Percentiles rank a stretch among this genome's conserved stretches.
Evolutionary conservation across 1,140 invertebrate species (phyloP).

Genomic region (Yoshiicerus persimilis): DNA sequence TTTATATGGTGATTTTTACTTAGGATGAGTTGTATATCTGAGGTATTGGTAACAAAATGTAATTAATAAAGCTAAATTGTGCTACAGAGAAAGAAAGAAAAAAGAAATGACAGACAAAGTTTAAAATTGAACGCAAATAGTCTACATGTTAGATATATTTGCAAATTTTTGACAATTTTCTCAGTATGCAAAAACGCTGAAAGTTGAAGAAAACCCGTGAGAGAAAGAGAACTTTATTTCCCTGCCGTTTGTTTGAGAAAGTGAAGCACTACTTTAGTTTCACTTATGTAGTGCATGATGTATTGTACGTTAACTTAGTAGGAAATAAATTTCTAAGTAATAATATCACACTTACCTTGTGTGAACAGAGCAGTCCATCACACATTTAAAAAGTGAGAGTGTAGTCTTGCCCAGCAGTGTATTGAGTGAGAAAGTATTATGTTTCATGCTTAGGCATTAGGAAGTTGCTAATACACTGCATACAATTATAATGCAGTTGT

Average conservation of each 20-base stretch:
- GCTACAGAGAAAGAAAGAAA: no score
- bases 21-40: no score
- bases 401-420: neutral
- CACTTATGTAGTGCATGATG: neutral
- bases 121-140: neutral
- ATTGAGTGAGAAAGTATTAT: no score
- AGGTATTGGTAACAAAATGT: no score
- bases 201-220: neutral
- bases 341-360: neutral
- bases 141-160: neutral
- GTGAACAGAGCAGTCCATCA: neutral
- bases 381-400: neutral
- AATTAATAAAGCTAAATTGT: no score
- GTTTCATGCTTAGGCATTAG: no score
- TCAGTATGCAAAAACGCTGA: neutral
- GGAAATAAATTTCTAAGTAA: neutral
- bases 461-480: no score
- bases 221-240: neutral
- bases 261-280: neutral
- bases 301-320: neutral
- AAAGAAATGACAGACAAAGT: no score
- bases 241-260: neutral
- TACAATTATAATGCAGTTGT: neutral
- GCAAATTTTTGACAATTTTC: conserved; percentile 1
- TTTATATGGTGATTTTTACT: no score